Conservation (phyloP, 2,113 vertebrate genomes). For the Corythaeola cristata region DNA sequence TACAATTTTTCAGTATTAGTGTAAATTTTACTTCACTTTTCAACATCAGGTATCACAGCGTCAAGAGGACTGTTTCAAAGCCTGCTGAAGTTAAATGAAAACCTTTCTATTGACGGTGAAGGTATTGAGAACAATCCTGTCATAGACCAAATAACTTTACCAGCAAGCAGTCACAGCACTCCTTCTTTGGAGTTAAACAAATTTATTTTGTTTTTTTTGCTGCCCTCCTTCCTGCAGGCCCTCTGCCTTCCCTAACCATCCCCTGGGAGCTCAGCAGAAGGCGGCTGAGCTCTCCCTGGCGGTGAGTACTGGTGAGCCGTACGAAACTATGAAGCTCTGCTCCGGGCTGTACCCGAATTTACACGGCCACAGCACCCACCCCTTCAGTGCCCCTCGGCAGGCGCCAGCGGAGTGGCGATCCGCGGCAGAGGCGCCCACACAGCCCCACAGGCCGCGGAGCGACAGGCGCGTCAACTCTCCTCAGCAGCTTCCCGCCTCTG, state of each 20-base stretch:
- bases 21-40: accelerated
- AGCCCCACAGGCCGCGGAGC: neutral
- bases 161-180: neutral
- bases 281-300: neutral
- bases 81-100: neutral
- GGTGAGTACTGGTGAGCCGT: too few relatives aligned
- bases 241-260: too few relatives aligned
- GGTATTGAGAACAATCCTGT: neutral
- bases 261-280: neutral
- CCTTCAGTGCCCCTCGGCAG: neutral
- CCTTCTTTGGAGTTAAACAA: neutral
- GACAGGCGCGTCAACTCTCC: accelerated
- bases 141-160: neutral
- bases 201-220: too few relatives aligned
- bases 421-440: neutral
- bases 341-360: too few relatives aligned
- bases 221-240: neutral
- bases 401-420: accelerated
- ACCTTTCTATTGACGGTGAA: neutral
- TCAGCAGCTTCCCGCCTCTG: neutral
- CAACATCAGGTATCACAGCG: accelerated
- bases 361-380: neutral
- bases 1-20: accelerated
- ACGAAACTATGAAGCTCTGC: neutral
- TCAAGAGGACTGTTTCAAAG: neutral